phyloP scores from a whole-genome alignment of 2,888 invertebrate species.

The Nemoura dubitans region DNA sequence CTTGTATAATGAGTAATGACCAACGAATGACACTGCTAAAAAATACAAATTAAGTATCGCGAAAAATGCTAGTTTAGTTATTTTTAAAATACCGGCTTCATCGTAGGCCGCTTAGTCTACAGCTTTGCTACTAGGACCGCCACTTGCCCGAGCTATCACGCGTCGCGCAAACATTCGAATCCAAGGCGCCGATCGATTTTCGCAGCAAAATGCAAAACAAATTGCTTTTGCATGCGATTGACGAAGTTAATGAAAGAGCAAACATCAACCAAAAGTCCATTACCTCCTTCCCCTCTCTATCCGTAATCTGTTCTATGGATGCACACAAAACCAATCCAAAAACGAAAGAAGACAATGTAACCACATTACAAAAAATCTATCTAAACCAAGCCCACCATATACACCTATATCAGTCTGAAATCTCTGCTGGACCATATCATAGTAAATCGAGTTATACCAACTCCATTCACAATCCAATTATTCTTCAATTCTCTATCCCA shows the following conservation, averaged over 20 bases:
- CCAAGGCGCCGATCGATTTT: neutral
- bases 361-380: neutral
- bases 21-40: too few species aligned
- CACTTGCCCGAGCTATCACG: neutral
- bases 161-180: neutral
- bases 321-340: neutral
- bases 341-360: constrained; percentile 1
- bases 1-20: too few species aligned
- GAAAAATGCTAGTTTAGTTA: too few species aligned
- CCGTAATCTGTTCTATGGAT: neutral
- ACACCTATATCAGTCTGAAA: constrained; percentile 35
- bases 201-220: neutral
- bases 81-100: neutral
- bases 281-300: neutral
- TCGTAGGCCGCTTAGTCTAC: neutral
- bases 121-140: neutral
- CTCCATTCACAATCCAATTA: constrained; percentile 49
- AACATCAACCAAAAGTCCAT: neutral
- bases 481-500: constrained; percentile 49
- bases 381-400: neutral
- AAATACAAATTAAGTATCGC: too few species aligned
- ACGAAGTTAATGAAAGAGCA: neutral
- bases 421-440: constrained; percentile 51
- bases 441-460: constrained; percentile 47
- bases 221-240: neutral